phyloP scores from a whole-genome alignment of 2,888 invertebrate species.

The Phaedon cochleariae region DNA sequence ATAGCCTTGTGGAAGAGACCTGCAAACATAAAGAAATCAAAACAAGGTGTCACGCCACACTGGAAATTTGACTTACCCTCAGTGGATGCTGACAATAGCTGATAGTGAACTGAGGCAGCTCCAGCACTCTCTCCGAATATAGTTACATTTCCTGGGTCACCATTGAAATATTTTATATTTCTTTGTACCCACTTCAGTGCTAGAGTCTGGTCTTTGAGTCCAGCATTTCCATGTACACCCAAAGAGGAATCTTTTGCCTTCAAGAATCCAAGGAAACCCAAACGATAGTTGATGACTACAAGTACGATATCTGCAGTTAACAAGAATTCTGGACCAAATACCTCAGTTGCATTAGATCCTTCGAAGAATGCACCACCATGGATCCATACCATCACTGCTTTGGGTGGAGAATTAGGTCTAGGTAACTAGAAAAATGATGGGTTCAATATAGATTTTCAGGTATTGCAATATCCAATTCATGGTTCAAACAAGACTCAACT shows the following conservation, averaged over 20 bases:
- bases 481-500: no score
- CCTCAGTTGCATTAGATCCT: constrained; percentile 26
- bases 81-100: constrained; percentile 62
- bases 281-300: constrained; percentile 37
- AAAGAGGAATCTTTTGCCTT: constrained; percentile 57
- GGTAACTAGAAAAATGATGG: no score
- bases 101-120: constrained; percentile 61
- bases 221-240: constrained; percentile 61
- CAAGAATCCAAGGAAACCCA: constrained; percentile 57
- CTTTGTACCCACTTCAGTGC: constrained; percentile 63
- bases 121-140: constrained; percentile 65
- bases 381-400: constrained; percentile 41
- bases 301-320: constrained; percentile 33
- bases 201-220: constrained; percentile 62
- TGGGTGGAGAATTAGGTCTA: neutral
- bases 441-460: no score
- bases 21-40: no score
- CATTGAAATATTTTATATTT: constrained; percentile 61
- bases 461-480: no score
- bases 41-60: no score
- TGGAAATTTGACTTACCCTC: no score
- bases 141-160: constrained; percentile 60
- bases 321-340: constrained; percentile 35
- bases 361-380: constrained; percentile 36
- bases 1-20: constrained; percentile 54